Evolutionary conservation across 1,140 invertebrate genomes (phyloP), one percentile per base, ranked within the genome.

Genomic region (Dinothrombium tinctorium): DNA sequence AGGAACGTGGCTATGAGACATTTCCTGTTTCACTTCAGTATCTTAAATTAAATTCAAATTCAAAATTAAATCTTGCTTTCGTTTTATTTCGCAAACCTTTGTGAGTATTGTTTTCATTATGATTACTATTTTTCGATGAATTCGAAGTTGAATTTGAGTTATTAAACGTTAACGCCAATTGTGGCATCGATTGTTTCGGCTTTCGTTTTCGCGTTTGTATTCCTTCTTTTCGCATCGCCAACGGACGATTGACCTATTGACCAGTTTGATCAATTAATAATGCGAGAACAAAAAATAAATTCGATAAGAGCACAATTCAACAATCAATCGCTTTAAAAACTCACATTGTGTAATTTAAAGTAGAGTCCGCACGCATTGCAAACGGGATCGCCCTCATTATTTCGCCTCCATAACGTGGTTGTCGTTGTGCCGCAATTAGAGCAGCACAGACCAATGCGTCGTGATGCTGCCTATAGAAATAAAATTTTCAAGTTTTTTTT

Each of bases 291-390:
- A 33, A 33, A 33, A 33, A 33, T 9, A 6, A n/a, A n/a, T n/a
- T n/a, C n/a, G n/a, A n/a, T n/a, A n/a, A n/a, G n/a, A n/a, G n/a
- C n/a, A n/a, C n/a, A n/a, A n/a, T n/a, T n/a, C n/a, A n/a, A n/a
- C n/a, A n/a, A n/a, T n/a, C n/a, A n/a, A n/a, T n/a, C n/a, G n/a
- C n/a, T n/a, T n/a, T n/a, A n/a, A n/a, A 12, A 22, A 40, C 82
- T 86, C 66, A 94, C 87, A 62, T 87, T 84, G 62, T 95, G 87
- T 50, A 94, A 69, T 69, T 92, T 92, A 67, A 83, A 90, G 67
- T 94, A 94, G 32, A 94, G 73, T 48, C 86, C 86, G 59, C 86
- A 92, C 40, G 86, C 86, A 66, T 94, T 94, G 66, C 86, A 94
- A 37, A 92, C 86, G 14, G 84, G 82, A 59, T 90, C 84, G 26